These are phyloP conservation scores for Listrodromus nycthemerus DNA, from an alignment of 2,888 invertebrate species.

Conservation along the genomic window DNA sequence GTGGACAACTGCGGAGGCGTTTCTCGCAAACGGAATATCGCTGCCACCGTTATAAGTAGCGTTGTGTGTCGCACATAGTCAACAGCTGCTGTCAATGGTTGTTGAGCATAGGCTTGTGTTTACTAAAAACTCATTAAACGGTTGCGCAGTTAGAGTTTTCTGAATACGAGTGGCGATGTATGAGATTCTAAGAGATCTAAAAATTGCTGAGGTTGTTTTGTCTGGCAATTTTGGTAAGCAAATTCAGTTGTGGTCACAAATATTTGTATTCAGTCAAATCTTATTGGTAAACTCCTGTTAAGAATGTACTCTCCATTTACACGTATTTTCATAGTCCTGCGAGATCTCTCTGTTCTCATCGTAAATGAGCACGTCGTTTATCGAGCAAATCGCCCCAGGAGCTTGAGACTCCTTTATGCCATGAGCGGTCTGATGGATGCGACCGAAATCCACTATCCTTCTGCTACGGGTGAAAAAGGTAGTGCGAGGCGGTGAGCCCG, in stretches of 20 bases:
- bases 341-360: not conserved
- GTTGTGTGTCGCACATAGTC: too few relatives aligned
- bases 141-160: too few relatives aligned
- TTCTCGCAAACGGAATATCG: too few relatives aligned
- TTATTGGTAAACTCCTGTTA: not conserved
- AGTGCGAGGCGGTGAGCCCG: not conserved
- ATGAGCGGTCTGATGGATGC: not conserved
- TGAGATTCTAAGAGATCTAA: too few relatives aligned
- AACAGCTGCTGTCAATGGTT: not conserved
- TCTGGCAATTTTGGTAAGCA: too few relatives aligned
- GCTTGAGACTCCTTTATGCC: conserved; percentile 11
- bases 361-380: not conserved
- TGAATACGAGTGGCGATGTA: too few relatives aligned
- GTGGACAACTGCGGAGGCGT: too few relatives aligned
- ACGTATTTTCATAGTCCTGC: not conserved
- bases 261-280: not conserved
- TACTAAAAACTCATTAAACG: too few relatives aligned
- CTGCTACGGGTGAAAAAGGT: not conserved
- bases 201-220: not conserved
- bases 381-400: not conserved
- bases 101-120: not conserved
- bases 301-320: not conserved
- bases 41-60: too few relatives aligned
- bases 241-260: not conserved
- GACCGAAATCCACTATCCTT: conserved; percentile 13